Evolutionary conservation across 1,140 invertebrate genomes (phyloP).

Genomic region (Drosophila melanogaster): DNA sequence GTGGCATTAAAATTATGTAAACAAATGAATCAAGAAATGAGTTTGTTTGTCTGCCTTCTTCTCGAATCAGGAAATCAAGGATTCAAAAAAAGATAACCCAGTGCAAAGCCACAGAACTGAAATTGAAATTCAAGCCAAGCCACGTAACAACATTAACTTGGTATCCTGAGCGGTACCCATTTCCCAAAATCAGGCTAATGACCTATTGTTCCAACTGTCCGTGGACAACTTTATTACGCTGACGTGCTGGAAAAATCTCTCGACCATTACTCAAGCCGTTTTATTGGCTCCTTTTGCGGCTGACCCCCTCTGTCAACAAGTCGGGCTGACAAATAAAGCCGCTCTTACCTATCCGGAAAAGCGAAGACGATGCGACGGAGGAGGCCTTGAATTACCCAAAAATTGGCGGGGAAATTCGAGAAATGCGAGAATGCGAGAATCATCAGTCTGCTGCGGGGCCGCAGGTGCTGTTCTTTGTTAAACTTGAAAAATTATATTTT

Average conservation of each 20-base stretch:
- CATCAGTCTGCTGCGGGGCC: conserved; percentile 26
- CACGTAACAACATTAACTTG: not conserved
- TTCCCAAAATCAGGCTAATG: conserved; percentile 60
- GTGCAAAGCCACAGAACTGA: not conserved
- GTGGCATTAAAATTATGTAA: too few species aligned
- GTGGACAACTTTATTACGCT: conserved; percentile 76
- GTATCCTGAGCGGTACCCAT: conserved; percentile 27
- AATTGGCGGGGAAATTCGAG: conserved; percentile 28
- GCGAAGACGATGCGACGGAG: conserved; percentile 49
- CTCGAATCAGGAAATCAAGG: not conserved
- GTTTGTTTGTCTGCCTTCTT: too few species aligned
- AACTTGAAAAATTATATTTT: conserved; percentile 74
- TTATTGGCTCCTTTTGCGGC: conserved; percentile 53
- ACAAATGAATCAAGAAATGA: too few species aligned
- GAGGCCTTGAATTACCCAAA: conserved; percentile 31
- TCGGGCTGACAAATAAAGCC: conserved; percentile 60
- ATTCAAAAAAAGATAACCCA: not conserved
- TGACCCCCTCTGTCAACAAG: conserved; percentile 53
- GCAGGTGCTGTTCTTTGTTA: conserved; percentile 51
- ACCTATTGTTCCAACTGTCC: conserved; percentile 53
- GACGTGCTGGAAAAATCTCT: conserved; percentile 73
- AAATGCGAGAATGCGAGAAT: conserved; percentile 46
- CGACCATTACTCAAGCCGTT: conserved; percentile 77
- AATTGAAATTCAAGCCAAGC: not conserved
- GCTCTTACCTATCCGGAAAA: conserved; percentile 10